Evolutionary conservation across 2,113 vertebrate species (phyloP).

Genomic region (Chiloscyllium plagiosum): DNA sequence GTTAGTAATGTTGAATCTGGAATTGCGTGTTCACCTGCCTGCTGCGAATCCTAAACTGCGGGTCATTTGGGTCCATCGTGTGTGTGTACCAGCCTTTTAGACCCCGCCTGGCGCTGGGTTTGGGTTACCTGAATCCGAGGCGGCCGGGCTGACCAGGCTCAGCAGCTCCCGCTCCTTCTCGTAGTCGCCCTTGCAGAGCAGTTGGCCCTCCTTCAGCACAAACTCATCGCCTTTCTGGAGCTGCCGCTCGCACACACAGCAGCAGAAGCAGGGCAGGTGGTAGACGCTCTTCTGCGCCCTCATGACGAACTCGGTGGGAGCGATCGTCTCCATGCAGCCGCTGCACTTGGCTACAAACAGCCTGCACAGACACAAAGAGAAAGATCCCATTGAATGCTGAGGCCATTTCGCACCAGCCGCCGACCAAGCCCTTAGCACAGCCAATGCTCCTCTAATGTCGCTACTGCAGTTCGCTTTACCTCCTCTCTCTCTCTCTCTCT

Average conservation of each 20-base stretch:
- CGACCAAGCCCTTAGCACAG: no score
- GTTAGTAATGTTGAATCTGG: background rate
- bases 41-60: background rate
- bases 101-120: background rate
- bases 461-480: background rate
- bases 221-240: conserved; percentile 91
- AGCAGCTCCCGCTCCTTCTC: conserved; percentile 72
- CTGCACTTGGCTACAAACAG: conserved; percentile 81
- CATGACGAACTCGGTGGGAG: conserved; percentile 88
- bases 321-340: conserved; percentile 73
- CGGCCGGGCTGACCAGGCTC: conserved; percentile 71
- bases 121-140: conserved; percentile 75
- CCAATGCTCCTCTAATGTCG: background rate
- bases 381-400: background rate
- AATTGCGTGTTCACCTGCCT: background rate
- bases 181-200: conserved; percentile 85
- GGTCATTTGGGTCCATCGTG: no score
- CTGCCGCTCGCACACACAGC: conserved; percentile 79
- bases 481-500: background rate
- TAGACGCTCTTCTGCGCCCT: conserved; percentile 79
- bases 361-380: conserved; percentile 50
- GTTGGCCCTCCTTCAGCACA: conserved; percentile 82
- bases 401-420: no score
- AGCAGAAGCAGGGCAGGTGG: conserved; percentile 92
- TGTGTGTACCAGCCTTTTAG: no score